phyloP scores from a whole-genome alignment of 2,113 vertebrate species.

The Mandrillus leucophaeus region DNA sequence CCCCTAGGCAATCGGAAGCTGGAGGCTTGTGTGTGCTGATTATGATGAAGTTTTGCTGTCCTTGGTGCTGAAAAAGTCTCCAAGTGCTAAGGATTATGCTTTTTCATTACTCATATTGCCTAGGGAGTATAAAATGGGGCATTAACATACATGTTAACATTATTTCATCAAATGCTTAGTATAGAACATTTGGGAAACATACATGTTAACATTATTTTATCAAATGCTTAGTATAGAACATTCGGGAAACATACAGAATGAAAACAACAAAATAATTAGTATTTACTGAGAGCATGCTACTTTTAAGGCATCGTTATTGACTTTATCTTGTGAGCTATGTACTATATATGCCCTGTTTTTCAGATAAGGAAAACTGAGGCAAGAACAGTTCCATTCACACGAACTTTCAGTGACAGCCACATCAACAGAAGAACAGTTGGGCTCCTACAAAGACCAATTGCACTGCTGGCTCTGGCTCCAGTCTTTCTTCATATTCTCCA shows the following conservation, averaged over 20 bases:
- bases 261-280: not conserved
- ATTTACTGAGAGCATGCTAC: not conserved
- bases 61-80: not conserved
- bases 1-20: not conserved
- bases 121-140: not conserved
- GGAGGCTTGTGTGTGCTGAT: accelerated
- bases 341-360: not conserved
- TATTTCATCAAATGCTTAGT: not conserved
- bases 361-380: not conserved
- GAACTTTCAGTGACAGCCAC: not conserved
- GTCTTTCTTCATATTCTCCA: not conserved
- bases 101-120: not conserved
- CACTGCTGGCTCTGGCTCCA: not conserved
- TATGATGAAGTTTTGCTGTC: not conserved
- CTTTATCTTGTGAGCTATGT: not conserved
- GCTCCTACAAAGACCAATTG: not conserved
- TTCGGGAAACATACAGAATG: not conserved
- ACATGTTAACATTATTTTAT: not conserved
- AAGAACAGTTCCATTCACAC: too few relatives aligned
- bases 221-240: not conserved
- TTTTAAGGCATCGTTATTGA: not conserved
- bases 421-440: not conserved
- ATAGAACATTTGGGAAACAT: not conserved
- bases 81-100: not conserved
- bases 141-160: not conserved